Conservation (phyloP, 2,888 invertebrate species). For the Deilephila porcellus region DNA sequence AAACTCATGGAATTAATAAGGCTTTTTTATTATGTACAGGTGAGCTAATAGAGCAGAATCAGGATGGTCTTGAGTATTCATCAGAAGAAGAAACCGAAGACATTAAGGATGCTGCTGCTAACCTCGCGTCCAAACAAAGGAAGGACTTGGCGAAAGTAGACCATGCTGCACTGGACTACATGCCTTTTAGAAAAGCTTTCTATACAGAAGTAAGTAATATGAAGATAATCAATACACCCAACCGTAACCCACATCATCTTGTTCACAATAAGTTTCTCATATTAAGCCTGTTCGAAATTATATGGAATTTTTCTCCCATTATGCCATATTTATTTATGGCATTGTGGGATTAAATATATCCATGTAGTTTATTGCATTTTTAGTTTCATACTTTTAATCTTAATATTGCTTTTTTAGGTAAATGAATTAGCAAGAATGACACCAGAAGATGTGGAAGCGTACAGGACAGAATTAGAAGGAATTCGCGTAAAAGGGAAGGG, state of each 20-base stretch:
- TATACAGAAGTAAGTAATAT: conserved; percentile 92
- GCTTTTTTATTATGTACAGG: conserved; percentile 77
- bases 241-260: too few relatives aligned
- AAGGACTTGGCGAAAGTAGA: conserved; percentile 97
- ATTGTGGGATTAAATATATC: too few relatives aligned
- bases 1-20: background rate
- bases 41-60: conserved; percentile 99
- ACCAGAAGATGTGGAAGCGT: conserved; percentile 92
- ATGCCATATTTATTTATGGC: too few relatives aligned
- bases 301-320: too few relatives aligned
- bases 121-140: conserved; percentile 94
- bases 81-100: conserved; percentile 98
- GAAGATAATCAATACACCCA: background rate
- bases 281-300: too few relatives aligned
- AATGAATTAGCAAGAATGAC: conserved; percentile 98
- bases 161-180: conserved; percentile 93
- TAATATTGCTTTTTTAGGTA: conserved; percentile 81
- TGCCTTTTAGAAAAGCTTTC: conserved; percentile 96
- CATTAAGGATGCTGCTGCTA: conserved; percentile 95
- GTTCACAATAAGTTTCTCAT: too few relatives aligned
- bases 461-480: conserved; percentile 95
- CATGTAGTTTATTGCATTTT: background rate
- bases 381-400: background rate
- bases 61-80: conserved; percentile 98
- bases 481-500: conserved; percentile 98